A percentile compares a stretch with the other conserved stretches of the same genome.
These are phyloP conservation scores for Ornithoptera priamus DNA, from an alignment of 2,888 invertebrate species.

Conservation along the genomic window DNA sequence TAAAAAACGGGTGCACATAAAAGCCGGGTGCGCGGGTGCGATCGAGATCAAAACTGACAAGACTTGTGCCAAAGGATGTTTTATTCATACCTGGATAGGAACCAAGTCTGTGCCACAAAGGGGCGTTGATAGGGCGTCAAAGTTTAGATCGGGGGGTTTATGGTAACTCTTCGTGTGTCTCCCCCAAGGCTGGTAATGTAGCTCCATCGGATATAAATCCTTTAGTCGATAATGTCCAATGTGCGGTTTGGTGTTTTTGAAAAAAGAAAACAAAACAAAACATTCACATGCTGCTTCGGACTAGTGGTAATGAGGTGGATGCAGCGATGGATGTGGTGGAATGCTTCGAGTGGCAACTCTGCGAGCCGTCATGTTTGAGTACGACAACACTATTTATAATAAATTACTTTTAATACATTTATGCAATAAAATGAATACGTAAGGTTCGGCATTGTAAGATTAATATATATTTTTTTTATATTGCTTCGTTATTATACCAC, in stretches of 20 bases:
- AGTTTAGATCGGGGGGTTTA: slow-evolving; percentile 79
- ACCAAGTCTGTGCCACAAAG: slow-evolving; percentile 75
- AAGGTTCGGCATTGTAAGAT: neutral
- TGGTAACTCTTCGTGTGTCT: slow-evolving; percentile 81
- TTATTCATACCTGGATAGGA: slow-evolving; percentile 76
- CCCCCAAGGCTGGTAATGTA: slow-evolving; percentile 85
- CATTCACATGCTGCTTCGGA: slow-evolving; percentile 80
- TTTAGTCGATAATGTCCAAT: slow-evolving; percentile 76
- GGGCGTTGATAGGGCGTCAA: slow-evolving; percentile 75
- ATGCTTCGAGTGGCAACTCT: slow-evolving; percentile 55
- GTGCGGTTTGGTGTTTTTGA: slow-evolving; percentile 76
- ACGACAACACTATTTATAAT: neutral
- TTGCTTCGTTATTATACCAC: slow-evolving; percentile 35
- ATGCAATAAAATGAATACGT: slow-evolving; percentile 9
- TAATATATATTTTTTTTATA: neutral
- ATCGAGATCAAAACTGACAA: slow-evolving; percentile 56
- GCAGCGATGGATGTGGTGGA: slow-evolving; percentile 62
- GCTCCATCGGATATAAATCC: slow-evolving; percentile 79
- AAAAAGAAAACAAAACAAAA: slow-evolving; percentile 80
- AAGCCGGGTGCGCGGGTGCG: slow-evolving; percentile 72
- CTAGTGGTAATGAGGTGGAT: slow-evolving; percentile 71
- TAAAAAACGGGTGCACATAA: slow-evolving; percentile 61
- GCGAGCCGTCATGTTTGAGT: slow-evolving; percentile 42
- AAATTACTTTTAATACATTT: neutral
- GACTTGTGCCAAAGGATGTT: slow-evolving; percentile 66